Evolutionary conservation across 2,113 vertebrate genomes (phyloP).

Genomic region (Scomber japonicus): DNA sequence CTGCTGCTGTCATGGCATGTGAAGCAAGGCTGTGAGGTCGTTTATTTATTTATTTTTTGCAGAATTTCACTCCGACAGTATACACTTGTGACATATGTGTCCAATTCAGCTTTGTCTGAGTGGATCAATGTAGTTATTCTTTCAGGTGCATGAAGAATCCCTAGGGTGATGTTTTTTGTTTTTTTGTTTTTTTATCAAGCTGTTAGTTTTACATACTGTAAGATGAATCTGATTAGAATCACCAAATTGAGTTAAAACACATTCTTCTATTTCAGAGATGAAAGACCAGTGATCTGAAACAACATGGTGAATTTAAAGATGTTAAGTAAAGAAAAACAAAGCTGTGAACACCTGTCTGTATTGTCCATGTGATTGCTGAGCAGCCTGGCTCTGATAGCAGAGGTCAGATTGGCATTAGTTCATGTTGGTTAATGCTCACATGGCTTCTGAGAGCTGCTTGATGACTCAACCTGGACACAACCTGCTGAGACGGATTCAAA

Average conservation of each 20-base stretch:
- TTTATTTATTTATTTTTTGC: not conserved
- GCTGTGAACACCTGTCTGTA: conserved; percentile 2
- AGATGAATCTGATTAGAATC: not conserved
- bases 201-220: not conserved
- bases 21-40: not conserved
- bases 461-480: conserved; percentile 1
- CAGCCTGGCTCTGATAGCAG: not conserved
- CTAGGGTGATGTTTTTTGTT: not conserved
- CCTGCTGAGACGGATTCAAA: not conserved
- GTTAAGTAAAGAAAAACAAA: not conserved
- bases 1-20: conserved; percentile 45
- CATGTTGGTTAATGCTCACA: conserved; percentile 38
- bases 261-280: not conserved
- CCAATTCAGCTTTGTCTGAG: not conserved
- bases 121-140: no score
- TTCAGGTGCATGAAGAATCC: not conserved
- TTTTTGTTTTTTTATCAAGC: not conserved
- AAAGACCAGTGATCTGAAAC: not conserved
- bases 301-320: not conserved
- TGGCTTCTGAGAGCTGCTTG: conserved; percentile 22
- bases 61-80: not conserved
- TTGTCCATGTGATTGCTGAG: conserved; percentile 39
- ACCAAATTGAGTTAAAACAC: not conserved
- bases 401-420: conserved; percentile 33
- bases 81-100: not conserved